Conservation (phyloP, 2,113 vertebrate genomes). For the Calyptomena viridis region DNA sequence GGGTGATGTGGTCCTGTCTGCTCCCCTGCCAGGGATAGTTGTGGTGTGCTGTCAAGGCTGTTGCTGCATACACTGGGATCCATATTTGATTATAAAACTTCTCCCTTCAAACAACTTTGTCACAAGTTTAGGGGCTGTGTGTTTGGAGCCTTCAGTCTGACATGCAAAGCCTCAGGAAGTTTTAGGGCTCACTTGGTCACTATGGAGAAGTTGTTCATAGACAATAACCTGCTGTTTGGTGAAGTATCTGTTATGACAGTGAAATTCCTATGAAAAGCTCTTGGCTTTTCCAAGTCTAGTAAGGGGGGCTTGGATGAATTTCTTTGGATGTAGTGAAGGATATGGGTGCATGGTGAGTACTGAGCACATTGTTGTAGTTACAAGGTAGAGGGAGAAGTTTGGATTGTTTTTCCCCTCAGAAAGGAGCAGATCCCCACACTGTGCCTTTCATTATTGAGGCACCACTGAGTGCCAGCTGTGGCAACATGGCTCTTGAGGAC, state of each 20-base stretch:
- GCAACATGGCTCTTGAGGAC: not conserved
- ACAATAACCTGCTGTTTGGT: not conserved
- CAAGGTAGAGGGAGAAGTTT: not conserved
- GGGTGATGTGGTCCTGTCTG: not conserved
- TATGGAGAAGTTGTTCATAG: not conserved
- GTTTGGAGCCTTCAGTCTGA: not conserved
- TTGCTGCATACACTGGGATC: not conserved
- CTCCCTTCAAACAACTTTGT: not conserved
- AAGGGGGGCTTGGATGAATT: not conserved
- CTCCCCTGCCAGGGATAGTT: not conserved
- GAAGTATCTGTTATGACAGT: not conserved
- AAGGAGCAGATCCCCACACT: not conserved
- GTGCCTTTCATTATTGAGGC: not conserved
- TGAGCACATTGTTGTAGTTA: accelerated
- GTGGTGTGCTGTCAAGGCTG: not conserved
- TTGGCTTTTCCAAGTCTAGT: not conserved
- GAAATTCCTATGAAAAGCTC: not conserved
- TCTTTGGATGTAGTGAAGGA: not conserved
- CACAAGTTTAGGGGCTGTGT: not conserved
- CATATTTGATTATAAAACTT: not conserved
- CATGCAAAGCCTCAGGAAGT: not conserved
- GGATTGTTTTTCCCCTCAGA: not conserved
- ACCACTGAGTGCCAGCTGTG: accelerated
- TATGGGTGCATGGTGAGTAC: not conserved
- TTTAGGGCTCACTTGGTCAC: not conserved